Conservation (phyloP, 1,140 invertebrate genomes). For the Drosophila pruinosa region DNA sequence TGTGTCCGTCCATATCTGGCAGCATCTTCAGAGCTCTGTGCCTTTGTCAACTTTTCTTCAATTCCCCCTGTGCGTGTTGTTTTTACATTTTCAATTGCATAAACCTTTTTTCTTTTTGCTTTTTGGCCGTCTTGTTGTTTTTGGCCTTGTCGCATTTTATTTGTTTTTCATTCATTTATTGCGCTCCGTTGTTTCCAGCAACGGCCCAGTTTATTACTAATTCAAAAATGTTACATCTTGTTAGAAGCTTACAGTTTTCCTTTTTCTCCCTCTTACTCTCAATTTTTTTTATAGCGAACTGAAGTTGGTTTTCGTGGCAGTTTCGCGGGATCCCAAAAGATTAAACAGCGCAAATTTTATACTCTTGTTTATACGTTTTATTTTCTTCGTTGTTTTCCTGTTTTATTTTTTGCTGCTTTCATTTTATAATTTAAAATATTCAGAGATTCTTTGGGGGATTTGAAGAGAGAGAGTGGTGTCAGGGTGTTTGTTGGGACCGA, state of each 20-base stretch:
- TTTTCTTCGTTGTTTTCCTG: slow-evolving; percentile 24
- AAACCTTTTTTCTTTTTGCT: slow-evolving; percentile 40
- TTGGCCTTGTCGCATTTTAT: slow-evolving; percentile 62
- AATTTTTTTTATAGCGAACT: background rate
- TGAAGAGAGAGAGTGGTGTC: background rate
- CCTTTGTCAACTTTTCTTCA: slow-evolving; percentile 46
- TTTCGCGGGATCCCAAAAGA: slow-evolving; percentile 40
- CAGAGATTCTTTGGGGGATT: slow-evolving; percentile 40
- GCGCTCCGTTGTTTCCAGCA: slow-evolving; percentile 34
- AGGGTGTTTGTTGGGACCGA: slow-evolving; percentile 2
- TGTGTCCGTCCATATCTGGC: background rate
- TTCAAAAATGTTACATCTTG: slow-evolving; percentile 78
- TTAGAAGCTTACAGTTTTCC: slow-evolving; percentile 56
- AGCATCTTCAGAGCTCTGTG: slow-evolving; percentile 18
- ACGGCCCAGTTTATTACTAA: slow-evolving; percentile 77
- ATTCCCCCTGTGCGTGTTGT: slow-evolving; percentile 24
- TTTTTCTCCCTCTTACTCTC: background rate
- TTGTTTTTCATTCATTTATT: slow-evolving; percentile 79
- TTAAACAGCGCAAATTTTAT: slow-evolving; percentile 51
- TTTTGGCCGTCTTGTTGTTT: slow-evolving; percentile 9
- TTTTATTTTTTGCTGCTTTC: background rate
- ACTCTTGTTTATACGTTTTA: slow-evolving; percentile 52
- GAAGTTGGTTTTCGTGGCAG: slow-evolving; percentile 13
- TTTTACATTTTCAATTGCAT: slow-evolving; percentile 42
- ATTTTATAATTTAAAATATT: slow-evolving; percentile 70